phyloP scores from a whole-genome alignment of 2,113 vertebrate genomes.

The Triplophysa dalaica region DNA sequence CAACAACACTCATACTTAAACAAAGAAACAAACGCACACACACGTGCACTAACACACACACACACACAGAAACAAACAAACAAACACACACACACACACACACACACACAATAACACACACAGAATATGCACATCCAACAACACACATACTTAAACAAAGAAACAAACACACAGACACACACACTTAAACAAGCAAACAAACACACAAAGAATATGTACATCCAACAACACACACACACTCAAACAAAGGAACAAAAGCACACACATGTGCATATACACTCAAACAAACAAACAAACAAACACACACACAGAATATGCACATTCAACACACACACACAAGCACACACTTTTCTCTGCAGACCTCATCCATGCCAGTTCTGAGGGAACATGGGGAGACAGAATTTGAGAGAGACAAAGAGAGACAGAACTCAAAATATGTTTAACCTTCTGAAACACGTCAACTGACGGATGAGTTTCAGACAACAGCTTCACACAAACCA shows the following conservation, averaged over 20 bases:
- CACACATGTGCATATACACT: no score
- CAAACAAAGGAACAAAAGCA: no score
- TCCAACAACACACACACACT: neutral
- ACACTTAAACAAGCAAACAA: neutral
- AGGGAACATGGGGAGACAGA: neutral
- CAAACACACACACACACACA: no score
- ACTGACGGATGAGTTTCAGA: conserved; percentile 15
- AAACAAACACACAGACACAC: neutral
- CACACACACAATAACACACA: no score
- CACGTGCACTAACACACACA: no score
- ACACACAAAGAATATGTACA: neutral
- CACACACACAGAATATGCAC: no score
- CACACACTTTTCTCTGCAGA: neutral
- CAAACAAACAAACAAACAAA: conserved; percentile 15
- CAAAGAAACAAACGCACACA: no score
- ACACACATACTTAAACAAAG: no score
- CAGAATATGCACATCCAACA: no score
- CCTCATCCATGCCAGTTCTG: conserved; percentile 43
- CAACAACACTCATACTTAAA: neutral
- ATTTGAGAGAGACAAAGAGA: neutral
- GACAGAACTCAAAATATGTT: conserved; percentile 23
- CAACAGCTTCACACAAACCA: neutral
- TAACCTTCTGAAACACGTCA: conserved; percentile 25
- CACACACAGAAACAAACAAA: no score
- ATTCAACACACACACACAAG: neutral